Evolutionary conservation across 2,113 vertebrate species (phyloP).

Genomic region (Saimiri boliviensis): DNA sequence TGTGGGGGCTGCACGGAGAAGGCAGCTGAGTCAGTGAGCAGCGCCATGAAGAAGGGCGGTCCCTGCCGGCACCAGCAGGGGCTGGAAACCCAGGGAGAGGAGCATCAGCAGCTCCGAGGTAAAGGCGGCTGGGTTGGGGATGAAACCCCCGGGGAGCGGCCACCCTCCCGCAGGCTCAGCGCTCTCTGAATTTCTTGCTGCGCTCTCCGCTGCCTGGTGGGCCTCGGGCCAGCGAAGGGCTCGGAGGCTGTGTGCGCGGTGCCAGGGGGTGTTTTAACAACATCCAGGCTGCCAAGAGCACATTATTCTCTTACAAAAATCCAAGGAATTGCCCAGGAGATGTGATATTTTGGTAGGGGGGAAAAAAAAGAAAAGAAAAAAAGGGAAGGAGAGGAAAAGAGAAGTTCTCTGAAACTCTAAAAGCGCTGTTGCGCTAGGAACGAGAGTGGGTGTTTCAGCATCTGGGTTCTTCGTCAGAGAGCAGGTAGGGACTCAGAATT

Average conservation of each 20-base stretch:
- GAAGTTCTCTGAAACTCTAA: background rate
- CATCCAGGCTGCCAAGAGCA: constrained; percentile 40
- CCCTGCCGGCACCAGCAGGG: background rate
- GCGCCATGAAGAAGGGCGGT: background rate
- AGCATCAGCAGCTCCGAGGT: background rate
- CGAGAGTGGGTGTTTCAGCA: background rate
- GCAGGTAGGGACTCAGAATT: background rate
- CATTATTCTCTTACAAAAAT: constrained; percentile 47
- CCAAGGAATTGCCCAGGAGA: constrained; percentile 44
- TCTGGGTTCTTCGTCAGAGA: background rate
- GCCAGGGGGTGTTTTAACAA: constrained; percentile 50
- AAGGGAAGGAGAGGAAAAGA: background rate
- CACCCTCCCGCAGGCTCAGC: background rate
- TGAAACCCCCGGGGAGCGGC: background rate
- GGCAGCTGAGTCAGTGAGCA: background rate
- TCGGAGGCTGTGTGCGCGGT: background rate
- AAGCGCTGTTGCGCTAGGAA: background rate
- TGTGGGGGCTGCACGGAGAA: background rate
- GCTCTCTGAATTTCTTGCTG: background rate
- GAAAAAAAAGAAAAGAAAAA: background rate
- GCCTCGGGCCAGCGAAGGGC: background rate
- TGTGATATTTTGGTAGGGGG: constrained; percentile 20
- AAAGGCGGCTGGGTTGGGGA: background rate
- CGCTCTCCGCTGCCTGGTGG: background rate
- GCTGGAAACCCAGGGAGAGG: background rate